phyloP scores from a whole-genome alignment of 1,140 invertebrate species.

The Drosophila tristis region DNA sequence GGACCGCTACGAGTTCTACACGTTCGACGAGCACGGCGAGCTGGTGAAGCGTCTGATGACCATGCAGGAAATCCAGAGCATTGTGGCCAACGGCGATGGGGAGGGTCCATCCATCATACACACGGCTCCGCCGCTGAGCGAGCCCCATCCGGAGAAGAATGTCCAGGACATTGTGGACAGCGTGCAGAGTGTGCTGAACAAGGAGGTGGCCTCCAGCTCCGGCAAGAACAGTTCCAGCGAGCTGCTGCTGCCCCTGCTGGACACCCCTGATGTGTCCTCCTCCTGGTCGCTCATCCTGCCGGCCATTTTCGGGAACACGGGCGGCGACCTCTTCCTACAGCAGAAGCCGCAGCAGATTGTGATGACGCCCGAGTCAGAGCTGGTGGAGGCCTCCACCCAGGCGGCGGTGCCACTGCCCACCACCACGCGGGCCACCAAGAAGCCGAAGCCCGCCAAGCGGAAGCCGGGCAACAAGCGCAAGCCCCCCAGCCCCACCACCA shows the following conservation, averaged over 20 bases:
- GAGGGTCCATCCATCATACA: constrained; percentile 86
- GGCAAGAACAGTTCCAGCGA: constrained; percentile 85
- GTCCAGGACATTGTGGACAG: constrained; percentile 91
- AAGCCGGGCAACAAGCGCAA: constrained; percentile 69
- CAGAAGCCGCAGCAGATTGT: constrained; percentile 85
- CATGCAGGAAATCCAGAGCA: constrained; percentile 91
- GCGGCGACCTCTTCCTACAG: constrained; percentile 87
- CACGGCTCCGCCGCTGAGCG: constrained; percentile 81
- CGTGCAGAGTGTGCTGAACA: constrained; percentile 92
- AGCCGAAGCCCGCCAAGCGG: constrained; percentile 70
- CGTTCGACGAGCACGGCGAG: constrained; percentile 92
- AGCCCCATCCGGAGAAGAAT: constrained; percentile 86
- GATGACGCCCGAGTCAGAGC: constrained; percentile 86
- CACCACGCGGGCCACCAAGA: constrained; percentile 59
- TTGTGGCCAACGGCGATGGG: constrained; percentile 91
- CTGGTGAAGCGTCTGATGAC: constrained; percentile 93
- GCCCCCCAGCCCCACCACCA: constrained; percentile 37
- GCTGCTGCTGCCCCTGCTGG: constrained; percentile 85
- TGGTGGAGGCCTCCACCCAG: constrained; percentile 84
- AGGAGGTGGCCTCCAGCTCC: constrained; percentile 88
- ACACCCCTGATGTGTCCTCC: constrained; percentile 89
- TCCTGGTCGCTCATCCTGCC: constrained; percentile 93
- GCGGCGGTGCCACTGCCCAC: constrained; percentile 37
- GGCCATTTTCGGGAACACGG: constrained; percentile 90
- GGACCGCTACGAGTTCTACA: constrained; percentile 93